Evolutionary conservation across 2,888 invertebrate genomes (phyloP).

Genomic region (Pristionchus maxplancki): DNA sequence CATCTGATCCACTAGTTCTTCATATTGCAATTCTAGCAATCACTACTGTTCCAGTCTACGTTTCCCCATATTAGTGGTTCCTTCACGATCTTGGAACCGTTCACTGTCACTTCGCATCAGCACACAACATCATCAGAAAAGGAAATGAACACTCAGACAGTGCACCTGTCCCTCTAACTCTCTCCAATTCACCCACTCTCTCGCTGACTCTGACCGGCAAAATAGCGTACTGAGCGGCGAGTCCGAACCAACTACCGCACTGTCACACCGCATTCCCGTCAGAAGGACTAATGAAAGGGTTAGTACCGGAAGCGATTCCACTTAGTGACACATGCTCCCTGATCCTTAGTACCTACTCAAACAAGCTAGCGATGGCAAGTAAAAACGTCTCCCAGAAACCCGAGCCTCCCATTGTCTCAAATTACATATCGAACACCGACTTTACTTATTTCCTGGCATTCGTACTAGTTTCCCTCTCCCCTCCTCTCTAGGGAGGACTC

Average conservation of each 20-base stretch:
- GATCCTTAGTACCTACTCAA: not conserved
- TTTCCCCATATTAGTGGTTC: too few species aligned
- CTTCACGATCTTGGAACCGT: not conserved
- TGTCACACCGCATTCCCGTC: constrained; percentile 42
- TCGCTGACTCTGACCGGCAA: not conserved
- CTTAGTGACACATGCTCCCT: not conserved
- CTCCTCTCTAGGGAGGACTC: constrained; percentile 16
- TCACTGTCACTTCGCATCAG: not conserved
- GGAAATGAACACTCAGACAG: not conserved
- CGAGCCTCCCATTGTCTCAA: not conserved
- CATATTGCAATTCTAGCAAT: too few species aligned
- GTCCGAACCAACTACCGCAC: not conserved
- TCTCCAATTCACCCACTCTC: not conserved
- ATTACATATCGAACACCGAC: not conserved
- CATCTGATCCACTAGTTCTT: too few species aligned
- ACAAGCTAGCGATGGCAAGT: not conserved
- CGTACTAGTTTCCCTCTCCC: constrained; percentile 34
- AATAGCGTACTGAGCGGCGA: too few species aligned
- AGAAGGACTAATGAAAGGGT: constrained; percentile 12
- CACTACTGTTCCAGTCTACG: too few species aligned
- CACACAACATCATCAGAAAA: not conserved
- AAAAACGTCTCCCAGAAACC: not conserved
- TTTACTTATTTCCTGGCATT: constrained; percentile 3
- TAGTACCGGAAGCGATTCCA: not conserved
- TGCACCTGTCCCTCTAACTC: not conserved